These are phyloP conservation scores for Ictidomys tridecemlineatus DNA, from an alignment of 2,113 vertebrate genomes.

Conservation along the genomic window DNA sequence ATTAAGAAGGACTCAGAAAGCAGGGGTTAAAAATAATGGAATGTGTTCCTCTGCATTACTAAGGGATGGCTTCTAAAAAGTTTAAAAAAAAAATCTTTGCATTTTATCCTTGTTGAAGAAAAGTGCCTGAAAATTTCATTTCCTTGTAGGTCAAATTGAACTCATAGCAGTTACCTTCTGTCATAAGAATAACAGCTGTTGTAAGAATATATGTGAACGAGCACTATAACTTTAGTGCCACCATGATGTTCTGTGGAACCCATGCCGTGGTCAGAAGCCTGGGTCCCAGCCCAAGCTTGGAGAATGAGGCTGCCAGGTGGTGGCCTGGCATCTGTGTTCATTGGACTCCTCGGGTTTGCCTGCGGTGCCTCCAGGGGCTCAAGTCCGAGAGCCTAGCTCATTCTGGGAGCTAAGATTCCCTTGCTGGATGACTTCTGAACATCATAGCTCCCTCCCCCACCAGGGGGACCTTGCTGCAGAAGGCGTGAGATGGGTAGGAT, in stretches of 20 bases:
- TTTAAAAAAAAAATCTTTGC: background rate
- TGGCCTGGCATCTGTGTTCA: rapidly evolving
- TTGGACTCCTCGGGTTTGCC: background rate
- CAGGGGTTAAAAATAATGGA: background rate
- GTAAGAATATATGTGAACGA: background rate
- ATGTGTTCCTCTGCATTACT: background rate
- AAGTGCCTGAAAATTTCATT: background rate
- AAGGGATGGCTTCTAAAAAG: background rate
- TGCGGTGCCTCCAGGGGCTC: background rate
- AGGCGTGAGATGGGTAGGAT: background rate
- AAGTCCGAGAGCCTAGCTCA: background rate
- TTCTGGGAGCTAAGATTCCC: background rate
- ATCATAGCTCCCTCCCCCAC: background rate
- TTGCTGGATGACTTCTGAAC: background rate
- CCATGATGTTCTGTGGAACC: background rate
- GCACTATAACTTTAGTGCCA: background rate
- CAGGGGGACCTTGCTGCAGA: background rate
- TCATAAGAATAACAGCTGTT: background rate
- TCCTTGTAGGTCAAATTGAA: background rate
- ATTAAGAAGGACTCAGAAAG: background rate
- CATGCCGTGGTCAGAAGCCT: background rate
- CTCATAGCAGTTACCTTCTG: background rate
- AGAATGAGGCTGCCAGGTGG: background rate
- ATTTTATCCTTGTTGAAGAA: background rate
- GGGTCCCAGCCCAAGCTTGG: background rate